These are phyloP conservation scores for Hippolais icterina DNA, from an alignment of 2,113 vertebrate genomes.

Conservation along the genomic window DNA sequence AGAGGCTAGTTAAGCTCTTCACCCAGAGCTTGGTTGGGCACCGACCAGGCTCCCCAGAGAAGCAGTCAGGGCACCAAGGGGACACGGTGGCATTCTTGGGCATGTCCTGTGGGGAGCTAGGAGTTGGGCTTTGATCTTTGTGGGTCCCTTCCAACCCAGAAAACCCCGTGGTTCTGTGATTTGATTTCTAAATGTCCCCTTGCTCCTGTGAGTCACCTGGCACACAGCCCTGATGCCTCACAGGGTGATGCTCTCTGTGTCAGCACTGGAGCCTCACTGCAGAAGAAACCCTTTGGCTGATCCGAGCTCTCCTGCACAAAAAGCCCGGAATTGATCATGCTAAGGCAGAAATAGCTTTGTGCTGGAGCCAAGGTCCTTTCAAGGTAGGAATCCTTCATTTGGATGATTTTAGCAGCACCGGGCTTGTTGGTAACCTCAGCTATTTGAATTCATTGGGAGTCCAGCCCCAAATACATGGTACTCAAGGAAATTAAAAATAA, in stretches of 20 bases:
- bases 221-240: neutral
- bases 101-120: neutral
- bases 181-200: neutral
- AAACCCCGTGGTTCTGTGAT: neutral
- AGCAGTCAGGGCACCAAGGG: neutral
- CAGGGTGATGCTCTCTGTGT: neutral
- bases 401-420: neutral
- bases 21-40: neutral
- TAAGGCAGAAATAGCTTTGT: constrained; percentile 27
- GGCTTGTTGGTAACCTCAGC: neutral
- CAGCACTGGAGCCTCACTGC: neutral
- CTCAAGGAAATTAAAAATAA: neutral
- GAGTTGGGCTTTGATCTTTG: neutral
- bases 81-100: neutral
- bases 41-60: neutral
- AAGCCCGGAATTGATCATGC: neutral
- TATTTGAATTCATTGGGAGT: neutral
- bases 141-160: neutral
- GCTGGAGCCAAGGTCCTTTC: constrained; percentile 11
- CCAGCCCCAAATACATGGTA: neutral
- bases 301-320: neutral
- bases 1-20: neutral
- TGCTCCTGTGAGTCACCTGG: constrained; percentile 40
- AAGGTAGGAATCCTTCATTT: constrained; percentile 24
- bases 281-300: neutral